Evolutionary conservation across 92 coral and sea anemone genomes (phyloP).

Genomic region (Plumapathes pennacea): DNA sequence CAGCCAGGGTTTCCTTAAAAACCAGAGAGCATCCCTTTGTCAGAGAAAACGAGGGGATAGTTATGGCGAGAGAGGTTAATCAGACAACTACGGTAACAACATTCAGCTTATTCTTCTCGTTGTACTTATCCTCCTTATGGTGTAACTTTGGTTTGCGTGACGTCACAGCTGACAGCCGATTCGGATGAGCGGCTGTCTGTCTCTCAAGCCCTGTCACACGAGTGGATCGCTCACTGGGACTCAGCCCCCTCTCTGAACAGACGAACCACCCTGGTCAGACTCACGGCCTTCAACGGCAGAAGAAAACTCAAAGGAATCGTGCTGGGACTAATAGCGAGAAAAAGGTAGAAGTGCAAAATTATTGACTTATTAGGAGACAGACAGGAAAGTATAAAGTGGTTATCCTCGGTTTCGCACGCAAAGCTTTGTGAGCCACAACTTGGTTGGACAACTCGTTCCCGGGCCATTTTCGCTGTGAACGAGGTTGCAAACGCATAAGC

Average conservation of each 20-base stretch:
- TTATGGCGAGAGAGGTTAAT: too few species aligned
- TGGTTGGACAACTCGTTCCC: too few species aligned
- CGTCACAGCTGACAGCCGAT: conserved; percentile 60
- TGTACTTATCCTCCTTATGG: too few species aligned
- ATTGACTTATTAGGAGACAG: not conserved
- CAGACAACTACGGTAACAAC: too few species aligned
- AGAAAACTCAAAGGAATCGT: conserved; percentile 87
- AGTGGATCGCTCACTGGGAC: conserved; percentile 72
- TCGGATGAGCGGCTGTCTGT: conserved; percentile 70
- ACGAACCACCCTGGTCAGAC: conserved; percentile 72
- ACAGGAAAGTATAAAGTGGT: not conserved
- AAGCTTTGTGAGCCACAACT: too few species aligned
- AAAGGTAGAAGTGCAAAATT: conserved; percentile 73
- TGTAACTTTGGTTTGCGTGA: not conserved
- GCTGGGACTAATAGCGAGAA: conserved; percentile 86
- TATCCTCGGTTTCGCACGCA: too few species aligned
- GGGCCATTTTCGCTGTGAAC: too few species aligned
- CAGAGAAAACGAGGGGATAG: too few species aligned
- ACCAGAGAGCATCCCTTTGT: too few species aligned
- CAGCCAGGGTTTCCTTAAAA: too few species aligned
- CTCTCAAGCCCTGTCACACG: conserved; percentile 70
- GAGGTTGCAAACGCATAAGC: too few species aligned
- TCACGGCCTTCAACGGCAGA: conserved; percentile 83
- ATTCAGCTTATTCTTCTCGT: too few species aligned
- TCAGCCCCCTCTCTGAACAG: conserved; percentile 70